Base-by-base conservation (phyloP, 2,113 vertebrate genomes). In the Xiphias gladius region DNA sequence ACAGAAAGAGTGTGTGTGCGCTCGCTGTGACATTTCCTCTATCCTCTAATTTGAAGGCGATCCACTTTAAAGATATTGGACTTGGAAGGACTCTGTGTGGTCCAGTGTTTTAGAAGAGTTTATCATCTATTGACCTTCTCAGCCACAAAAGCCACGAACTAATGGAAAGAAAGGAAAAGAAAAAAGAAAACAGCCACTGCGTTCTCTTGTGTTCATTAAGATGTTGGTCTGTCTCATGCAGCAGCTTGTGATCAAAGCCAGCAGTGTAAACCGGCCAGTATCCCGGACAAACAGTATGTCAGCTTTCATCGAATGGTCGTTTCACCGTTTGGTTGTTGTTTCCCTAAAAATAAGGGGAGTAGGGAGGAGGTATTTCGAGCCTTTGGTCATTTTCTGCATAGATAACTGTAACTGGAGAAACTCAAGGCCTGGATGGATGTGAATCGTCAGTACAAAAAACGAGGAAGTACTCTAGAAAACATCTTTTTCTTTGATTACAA, bases 91-190 rank as follows among this genome's bases (percentile, higher is more conserved):
- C 80, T 89, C 37, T 39, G 66, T 76, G 86, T 72, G 77, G 65
- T 73, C 48, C 86, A 90, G 89, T 93, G 87, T 92, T 91, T 93
- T 91, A 90, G 82, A 79, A 77, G 85, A 89, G 86, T 91, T 89
- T 87, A 92, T 93, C 91, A 86, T 90, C 88, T 91, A 85, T 88
- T 93, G 92, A 93, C 92, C 92, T 92, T 92, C 87, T 90, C 83
- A 37, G 82, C 77, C 88, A 85, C 82, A 79, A 85, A 90, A 91
- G 71, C 82, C 72, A 73, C 83, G 54, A 77, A 76, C 62, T 64
- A 84, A 71, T 48, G 30, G 72, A 83, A 87, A 67, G 57, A 54
- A 70, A 66, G 16, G 13, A 26, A 22, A 0, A 20, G 10, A 28
- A 13, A 73, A 82, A 26, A 73, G 22, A 30, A 24, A 48, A 30